phyloP scores from a whole-genome alignment of 2,797 vertebrate species.

The Pelodytes ibericus region DNA sequence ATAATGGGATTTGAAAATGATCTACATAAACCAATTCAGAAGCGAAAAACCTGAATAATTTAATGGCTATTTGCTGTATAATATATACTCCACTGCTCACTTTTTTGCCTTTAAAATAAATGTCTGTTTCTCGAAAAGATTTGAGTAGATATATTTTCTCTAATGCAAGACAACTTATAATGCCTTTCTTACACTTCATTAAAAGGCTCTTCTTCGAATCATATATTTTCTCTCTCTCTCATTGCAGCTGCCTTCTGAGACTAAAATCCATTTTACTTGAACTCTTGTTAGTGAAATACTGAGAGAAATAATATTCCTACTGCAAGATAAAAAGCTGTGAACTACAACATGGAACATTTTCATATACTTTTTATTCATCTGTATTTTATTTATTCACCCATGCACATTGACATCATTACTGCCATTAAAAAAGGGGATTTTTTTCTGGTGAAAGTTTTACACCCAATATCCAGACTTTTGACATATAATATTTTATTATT shows the following conservation, averaged over 20 bases:
- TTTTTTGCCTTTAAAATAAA: background rate
- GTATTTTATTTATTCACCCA: constrained; percentile 60
- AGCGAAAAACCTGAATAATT: no score
- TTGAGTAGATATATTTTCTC: constrained; percentile 46
- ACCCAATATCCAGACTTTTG: background rate
- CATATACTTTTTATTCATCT: constrained; percentile 57
- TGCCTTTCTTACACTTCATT: constrained; percentile 58
- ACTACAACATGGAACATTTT: constrained; percentile 59
- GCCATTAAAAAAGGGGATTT: constrained; percentile 2
- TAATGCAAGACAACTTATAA: constrained; percentile 53
- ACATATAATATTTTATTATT: background rate
- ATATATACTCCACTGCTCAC: background rate
- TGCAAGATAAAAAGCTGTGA: constrained; percentile 51
- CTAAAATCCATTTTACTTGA: constrained; percentile 61
- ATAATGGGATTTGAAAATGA: no score
- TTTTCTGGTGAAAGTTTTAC: constrained; percentile 4
- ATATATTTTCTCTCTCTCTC: constrained; percentile 38
- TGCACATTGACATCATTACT: constrained; percentile 5
- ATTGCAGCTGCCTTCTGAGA: constrained; percentile 56
- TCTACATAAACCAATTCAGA: no score
- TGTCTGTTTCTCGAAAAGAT: constrained; percentile 34
- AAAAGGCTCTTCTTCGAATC: constrained; percentile 59
- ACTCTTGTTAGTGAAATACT: constrained; percentile 58
- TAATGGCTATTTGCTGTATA: background rate
- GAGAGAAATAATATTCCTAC: constrained; percentile 63